Evolutionary conservation across 2,113 vertebrate genomes (phyloP).

Genomic region (Megatriorchis doriae): DNA sequence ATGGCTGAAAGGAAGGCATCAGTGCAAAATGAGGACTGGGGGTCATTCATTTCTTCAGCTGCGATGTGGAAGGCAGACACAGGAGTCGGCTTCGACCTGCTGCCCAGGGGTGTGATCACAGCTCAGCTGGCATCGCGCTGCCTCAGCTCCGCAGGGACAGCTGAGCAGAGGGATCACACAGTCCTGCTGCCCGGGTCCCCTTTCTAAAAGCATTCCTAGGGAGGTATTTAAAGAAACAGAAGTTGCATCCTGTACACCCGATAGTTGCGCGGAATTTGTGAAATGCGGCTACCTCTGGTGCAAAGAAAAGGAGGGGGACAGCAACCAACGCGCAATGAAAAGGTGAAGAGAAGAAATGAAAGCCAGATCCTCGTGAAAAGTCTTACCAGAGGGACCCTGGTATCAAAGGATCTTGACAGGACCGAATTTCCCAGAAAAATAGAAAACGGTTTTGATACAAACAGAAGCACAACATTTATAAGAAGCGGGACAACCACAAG

Average conservation of each 20-base stretch:
- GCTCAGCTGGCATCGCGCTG: not conserved
- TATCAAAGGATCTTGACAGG: not conserved
- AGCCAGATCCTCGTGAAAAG: not conserved
- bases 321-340: rapidly evolving
- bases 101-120: not conserved
- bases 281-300: not conserved
- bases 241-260: not conserved
- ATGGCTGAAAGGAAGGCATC: not conserved
- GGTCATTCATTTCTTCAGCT: not conserved
- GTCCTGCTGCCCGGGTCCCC: not conserved
- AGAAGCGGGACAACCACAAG: not conserved
- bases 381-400: not conserved
- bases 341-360: not conserved
- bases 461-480: not conserved
- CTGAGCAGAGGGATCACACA: not conserved
- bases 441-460: not conserved
- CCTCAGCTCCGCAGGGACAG: not conserved
- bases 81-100: not conserved
- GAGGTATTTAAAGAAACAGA: not conserved
- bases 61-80: not conserved
- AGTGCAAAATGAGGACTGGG: not conserved
- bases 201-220: not conserved
- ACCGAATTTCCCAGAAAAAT: not conserved
- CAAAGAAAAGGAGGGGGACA: not conserved
- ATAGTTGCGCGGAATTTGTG: rapidly evolving